phyloP scores from a whole-genome alignment of 2,113 vertebrate species.

The Galeopterus variegatus region DNA sequence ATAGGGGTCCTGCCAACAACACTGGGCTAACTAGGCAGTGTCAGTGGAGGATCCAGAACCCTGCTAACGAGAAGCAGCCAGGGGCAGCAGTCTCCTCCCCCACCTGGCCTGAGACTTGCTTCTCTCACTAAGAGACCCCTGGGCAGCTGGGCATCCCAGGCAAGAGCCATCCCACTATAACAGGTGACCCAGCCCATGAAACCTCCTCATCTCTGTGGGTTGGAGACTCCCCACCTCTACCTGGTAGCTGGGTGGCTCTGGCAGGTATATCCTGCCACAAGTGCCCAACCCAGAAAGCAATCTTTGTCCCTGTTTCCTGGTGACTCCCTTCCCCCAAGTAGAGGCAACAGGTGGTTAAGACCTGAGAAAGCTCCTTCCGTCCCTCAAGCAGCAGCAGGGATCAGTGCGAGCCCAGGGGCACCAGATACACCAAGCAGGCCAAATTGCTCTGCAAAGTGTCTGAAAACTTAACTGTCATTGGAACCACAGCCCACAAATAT shows the following conservation, averaged over 20 bases:
- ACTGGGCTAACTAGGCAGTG: no score
- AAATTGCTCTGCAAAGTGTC: background rate
- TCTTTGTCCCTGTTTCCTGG: background rate
- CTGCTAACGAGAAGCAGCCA: background rate
- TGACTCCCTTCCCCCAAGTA: background rate
- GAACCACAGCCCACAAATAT: background rate
- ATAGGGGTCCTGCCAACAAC: no score
- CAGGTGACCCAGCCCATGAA: background rate
- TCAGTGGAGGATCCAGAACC: background rate
- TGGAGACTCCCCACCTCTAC: background rate
- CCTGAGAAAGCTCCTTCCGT: background rate
- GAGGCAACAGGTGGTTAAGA: background rate
- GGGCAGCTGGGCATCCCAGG: background rate
- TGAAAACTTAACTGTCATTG: background rate
- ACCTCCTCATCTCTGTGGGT: background rate
- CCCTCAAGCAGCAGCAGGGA: background rate
- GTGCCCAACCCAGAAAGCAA: background rate
- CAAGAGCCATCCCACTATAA: background rate
- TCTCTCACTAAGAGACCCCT: background rate
- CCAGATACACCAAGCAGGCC: background rate
- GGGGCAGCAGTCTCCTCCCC: background rate
- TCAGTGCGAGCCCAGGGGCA: background rate
- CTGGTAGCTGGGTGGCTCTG: background rate
- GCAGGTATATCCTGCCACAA: background rate
- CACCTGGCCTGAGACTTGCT: background rate